Base-by-base conservation (phyloP, 2,797 vertebrate genomes). In the Enteromius afrohamiltoni region DNA sequence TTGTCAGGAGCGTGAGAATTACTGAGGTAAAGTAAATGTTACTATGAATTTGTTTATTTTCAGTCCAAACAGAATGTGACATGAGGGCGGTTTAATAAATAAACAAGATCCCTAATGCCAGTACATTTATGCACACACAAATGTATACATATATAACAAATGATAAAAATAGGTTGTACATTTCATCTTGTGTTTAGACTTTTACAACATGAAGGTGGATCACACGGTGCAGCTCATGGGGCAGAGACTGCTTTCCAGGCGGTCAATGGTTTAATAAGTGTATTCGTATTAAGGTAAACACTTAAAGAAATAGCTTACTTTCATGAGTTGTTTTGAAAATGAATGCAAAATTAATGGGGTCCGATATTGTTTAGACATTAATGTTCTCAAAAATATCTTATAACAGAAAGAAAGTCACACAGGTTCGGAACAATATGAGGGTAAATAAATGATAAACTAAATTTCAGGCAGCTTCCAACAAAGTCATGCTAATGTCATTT, bases 1-100 rank as follows among this genome's bases (percentile, higher is more conserved):
- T 19, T 67, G 80, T 67, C 71, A 79, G 62, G 40, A 29, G 69
- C 14, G 4, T 60, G 26, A 82, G 17, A 76, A 67, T 76, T 53
- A 82, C 42, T 40, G 69, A 9, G n/a, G 31, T 58, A 58, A 58
- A 37, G 73, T 58, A 69, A 77, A 69, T 47, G 26, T 83, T 23
- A 34, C 49, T 8, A 23, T 13, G 21, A 42, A 77, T 16, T 21
- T 34, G 64, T n/a, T 76, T 83, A 53, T 42, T 42, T 76, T 78
- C 60, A 9, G 60, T 16, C 6, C 29, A 79, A 67, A 55, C 64
- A 51, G 21, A 51, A 13, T 65, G 42, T 29, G 14, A 47, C 26
- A 19, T 13, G 29, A 77, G 23, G n/a, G 7, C 4, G 16, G n/a
- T 55, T 55, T 23, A 14, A 31, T 49, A 49, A 47, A 77, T 77